These are phyloP conservation scores for Eueremaeus valkanovi DNA, from an alignment of 2,888 invertebrate genomes.

Conservation along the genomic window DNA sequence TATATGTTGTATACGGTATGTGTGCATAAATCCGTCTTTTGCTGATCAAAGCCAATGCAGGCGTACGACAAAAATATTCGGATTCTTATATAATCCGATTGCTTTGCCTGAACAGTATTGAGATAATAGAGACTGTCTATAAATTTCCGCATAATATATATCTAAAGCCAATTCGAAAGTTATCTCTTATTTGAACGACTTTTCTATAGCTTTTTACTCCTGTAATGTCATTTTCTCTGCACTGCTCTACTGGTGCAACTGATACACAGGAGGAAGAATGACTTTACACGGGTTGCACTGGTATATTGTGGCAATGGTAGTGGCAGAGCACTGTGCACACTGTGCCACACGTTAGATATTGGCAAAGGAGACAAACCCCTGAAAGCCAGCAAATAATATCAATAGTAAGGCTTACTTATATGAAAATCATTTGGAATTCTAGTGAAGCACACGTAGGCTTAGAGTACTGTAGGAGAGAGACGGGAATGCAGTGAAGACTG, in stretches of 20 bases:
- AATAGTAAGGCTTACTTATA: slow-evolving; percentile 19
- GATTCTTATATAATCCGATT: slow-evolving; percentile 31
- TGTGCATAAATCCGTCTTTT: slow-evolving; percentile 29
- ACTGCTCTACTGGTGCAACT: slow-evolving; percentile 24
- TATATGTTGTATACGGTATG: neutral
- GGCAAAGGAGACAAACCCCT: neutral
- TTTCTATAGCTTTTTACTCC: slow-evolving; percentile 27
- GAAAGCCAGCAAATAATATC: neutral
- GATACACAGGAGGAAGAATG: slow-evolving; percentile 11
- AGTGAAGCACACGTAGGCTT: slow-evolving; percentile 30
- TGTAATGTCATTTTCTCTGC: slow-evolving; percentile 30
- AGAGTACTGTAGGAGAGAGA: neutral
- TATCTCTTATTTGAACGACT: slow-evolving; percentile 34
- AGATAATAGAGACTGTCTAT: slow-evolving; percentile 29
- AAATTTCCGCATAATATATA: slow-evolving; percentile 31
- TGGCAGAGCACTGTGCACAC: neutral
- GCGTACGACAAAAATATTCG: neutral
- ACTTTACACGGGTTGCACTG: neutral
- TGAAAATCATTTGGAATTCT: slow-evolving; percentile 24
- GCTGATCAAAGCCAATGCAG: slow-evolving; percentile 15
- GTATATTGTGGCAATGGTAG: too few species aligned
- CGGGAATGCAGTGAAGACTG: neutral
- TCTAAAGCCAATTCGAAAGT: slow-evolving; percentile 27
- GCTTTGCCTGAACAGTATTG: slow-evolving; percentile 32
- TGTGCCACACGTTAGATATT: neutral